Evolutionary conservation across 2,113 vertebrate genomes (phyloP).

Genomic region (Athene noctua): DNA sequence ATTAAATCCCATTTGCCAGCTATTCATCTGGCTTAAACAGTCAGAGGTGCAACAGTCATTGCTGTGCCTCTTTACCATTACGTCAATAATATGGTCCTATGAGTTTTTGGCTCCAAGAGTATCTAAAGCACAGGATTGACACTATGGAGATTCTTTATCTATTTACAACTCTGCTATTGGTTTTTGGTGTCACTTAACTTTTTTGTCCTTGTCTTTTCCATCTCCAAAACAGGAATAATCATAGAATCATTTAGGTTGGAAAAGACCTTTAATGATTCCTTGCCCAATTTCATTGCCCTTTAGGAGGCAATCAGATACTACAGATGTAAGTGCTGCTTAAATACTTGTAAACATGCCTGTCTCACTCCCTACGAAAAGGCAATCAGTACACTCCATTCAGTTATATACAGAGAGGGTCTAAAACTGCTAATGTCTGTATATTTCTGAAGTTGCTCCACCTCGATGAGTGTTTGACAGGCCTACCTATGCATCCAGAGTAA

Average conservation of each 20-base stretch:
- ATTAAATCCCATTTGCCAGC: not conserved
- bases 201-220: not conserved
- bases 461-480: not conserved
- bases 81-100: not conserved
- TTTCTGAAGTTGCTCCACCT: not conserved
- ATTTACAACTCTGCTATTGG: not conserved
- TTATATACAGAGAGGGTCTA: not conserved
- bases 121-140: not conserved
- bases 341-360: not conserved
- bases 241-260: not conserved
- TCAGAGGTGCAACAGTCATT: not conserved
- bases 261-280: not conserved
- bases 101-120: not conserved
- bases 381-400: not conserved
- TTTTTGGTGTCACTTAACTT: not conserved
- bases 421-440: not conserved
- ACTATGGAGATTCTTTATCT: not conserved
- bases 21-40: not conserved
- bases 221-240: not conserved
- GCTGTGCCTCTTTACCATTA: not conserved
- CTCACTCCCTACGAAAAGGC: not conserved
- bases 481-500: not conserved
- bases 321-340: not conserved
- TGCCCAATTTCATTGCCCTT: not conserved
- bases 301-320: slow-evolving; percentile 2